phyloP scores from a whole-genome alignment of 2,113 vertebrate genomes.

The Grallaria varia region DNA sequence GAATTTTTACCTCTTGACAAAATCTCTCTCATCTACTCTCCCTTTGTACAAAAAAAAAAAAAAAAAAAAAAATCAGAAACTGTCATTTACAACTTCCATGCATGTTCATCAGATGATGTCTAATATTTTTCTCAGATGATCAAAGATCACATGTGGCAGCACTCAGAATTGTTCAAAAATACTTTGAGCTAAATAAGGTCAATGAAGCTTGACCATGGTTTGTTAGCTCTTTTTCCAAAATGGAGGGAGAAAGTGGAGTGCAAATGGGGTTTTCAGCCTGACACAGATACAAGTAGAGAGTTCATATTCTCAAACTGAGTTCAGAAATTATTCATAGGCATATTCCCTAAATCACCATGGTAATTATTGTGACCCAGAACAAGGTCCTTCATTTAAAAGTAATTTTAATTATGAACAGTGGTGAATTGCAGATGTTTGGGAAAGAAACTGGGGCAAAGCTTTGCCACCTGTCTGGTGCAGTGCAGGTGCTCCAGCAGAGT shows the following conservation, averaged over 20 bases:
- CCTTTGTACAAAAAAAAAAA: not conserved
- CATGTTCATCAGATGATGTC: not conserved
- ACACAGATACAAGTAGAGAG: not conserved
- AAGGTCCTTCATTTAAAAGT: not conserved
- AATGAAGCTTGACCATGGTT: not conserved
- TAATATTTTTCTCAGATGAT: not conserved
- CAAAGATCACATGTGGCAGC: not conserved
- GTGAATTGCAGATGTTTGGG: not conserved
- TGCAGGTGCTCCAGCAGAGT: not conserved
- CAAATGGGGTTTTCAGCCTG: not conserved
- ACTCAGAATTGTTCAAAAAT: not conserved
- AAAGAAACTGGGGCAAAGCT: slow-evolving; percentile 15
- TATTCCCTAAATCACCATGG: slow-evolving; percentile 46
- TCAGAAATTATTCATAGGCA: not conserved
- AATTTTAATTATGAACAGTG: slow-evolving; percentile 1
- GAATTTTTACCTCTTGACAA: not conserved
- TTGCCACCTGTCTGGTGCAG: not conserved
- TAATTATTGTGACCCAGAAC: slow-evolving; percentile 57
- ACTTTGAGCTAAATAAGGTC: not conserved
- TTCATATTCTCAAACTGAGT: not conserved
- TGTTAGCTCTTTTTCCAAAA: not conserved
- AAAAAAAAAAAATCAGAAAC: not conserved
- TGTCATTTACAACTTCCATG: not conserved
- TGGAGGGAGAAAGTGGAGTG: not conserved
- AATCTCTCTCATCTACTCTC: not conserved